Base-by-base conservation (phyloP, 1,140 invertebrate species). In the Papilio helenus region DNA sequence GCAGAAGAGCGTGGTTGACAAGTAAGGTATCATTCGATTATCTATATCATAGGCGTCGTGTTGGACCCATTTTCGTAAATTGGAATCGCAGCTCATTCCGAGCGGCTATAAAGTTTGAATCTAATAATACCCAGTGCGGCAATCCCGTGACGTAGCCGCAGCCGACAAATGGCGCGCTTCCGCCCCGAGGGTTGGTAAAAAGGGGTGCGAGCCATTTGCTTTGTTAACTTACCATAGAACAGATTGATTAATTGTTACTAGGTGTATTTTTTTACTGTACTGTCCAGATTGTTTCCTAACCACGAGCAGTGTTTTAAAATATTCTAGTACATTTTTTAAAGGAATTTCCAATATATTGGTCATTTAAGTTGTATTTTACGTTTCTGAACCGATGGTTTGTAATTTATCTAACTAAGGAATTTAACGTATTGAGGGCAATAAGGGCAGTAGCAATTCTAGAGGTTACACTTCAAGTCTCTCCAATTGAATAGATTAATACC, bases 401-500 rank as follows among this genome's bases (percentile, higher is more conserved):
- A n/a, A n/a, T n/a, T n/a, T n/a, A n/a, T 46, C 12, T 46, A 46
- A 44, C 5, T n/a, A 12, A 39, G 71, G 71, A 44, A 72, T 72
- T 39, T 44, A 12, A 9, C 3, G 29, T 23, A 72, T 44, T n/a
- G 71, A 74, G 42, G 42, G 23, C 72, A 16, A 46, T 44, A 74
- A 74, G 72, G 72, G 72, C 72, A 46, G 44, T 23, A 23, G 20
- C 44, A 74, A 74, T 73, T 49, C 72, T 20, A 74, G 44, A 74
- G 72, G 72, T 74, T 44, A 49, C 44, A 16, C 72, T 74, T 12
- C 71, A 16, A 51, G 42, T 51, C 44, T 42, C n/a, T 42, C 72
- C 72, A 74, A 74, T 74, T 74, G 72, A 74, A 10, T 74, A 46
- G 44, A 74, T 74, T 74, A 74, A 74, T 74, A 26, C 20, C 20